Base-by-base conservation (phyloP, 2,797 vertebrate species). In the Tenualosa thibaudeaui region DNA sequence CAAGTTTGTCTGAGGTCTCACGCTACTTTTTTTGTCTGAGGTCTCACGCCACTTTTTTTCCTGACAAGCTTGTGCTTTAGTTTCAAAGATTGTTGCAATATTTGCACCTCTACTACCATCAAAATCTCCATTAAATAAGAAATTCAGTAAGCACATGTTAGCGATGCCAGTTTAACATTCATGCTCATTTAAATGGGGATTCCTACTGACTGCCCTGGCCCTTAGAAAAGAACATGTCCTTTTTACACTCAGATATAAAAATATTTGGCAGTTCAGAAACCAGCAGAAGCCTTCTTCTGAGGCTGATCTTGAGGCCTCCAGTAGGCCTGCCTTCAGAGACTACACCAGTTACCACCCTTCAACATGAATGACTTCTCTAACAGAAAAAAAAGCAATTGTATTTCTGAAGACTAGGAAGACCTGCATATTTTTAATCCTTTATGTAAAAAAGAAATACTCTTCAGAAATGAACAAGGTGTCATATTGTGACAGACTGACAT, bases 361-460 rank as follows among this genome's bases (percentile, higher is more conserved):
- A 96, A 96, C 96, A 96, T 95, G 96, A 96, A 96, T 95, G 92
- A 96, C 96, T 97, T 96, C 95, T 96, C 96, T 97, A 98, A 96
- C 96, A 97, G 94, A 97, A 97, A 97, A 97, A 97, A 97, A 97
- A 98, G 97, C 97, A 98, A 97, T 98, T 97, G 94, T 93, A 95
- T 96, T 95, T 97, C 96, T 97, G 97, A 97, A 98, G 96, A 98
- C 97, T 96, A 98, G 98, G 98, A 99, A 99, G 98, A 99, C 97
- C 97, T 99, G 97, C 98, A 96, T 97, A 97, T 95, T 93, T 94
- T 94, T 94, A 93, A 92, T 93, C 94, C 92, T 96, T 93, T 95
- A 97, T 94, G 92, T 96, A 93, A 95, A 97, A 97, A 97, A 96
- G 94, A 96, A 93, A 93, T 92, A 95, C 93, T 94, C 93, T 93